Conservation (phyloP, 2,888 invertebrate genomes). For the Dynastes hyllus region DNA sequence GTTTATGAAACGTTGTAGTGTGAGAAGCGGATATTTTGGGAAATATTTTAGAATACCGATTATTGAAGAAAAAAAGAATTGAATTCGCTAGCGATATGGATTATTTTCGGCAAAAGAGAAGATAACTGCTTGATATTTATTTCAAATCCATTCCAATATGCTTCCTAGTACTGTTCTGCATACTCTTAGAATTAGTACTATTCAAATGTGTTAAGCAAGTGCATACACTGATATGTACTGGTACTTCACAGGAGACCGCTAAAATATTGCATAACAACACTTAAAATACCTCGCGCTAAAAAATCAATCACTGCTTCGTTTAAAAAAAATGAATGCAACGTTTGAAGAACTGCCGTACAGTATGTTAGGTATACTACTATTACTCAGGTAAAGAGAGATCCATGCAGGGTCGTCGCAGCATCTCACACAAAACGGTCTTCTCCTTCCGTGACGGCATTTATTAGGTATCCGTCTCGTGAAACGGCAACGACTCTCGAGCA, state of each 20-base stretch:
- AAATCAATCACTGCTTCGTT: conserved; percentile 5
- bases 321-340: conserved; percentile 18
- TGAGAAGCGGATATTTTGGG: no score
- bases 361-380: neutral
- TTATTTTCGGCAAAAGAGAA: no score
- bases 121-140: no score
- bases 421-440: conserved; percentile 32
- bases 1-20: no score
- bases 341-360: conserved; percentile 24
- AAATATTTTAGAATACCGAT: no score
- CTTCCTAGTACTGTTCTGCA: no score
- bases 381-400: neutral
- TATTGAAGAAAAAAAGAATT: no score
- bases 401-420: conserved; percentile 8
- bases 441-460: conserved; percentile 50
- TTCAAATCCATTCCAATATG: no score
- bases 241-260: neutral
- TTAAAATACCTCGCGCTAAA: conserved; percentile 11
- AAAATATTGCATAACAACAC: conserved; percentile 4
- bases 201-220: neutral
- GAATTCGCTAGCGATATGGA: no score
- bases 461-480: conserved; percentile 49
- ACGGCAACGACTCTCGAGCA: conserved; percentile 50
- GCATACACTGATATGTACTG: neutral
- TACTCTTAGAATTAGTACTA: neutral